These are phyloP conservation scores for Ormyrus nitidulus DNA, from an alignment of 2,888 invertebrate genomes.

Conservation along the genomic window DNA sequence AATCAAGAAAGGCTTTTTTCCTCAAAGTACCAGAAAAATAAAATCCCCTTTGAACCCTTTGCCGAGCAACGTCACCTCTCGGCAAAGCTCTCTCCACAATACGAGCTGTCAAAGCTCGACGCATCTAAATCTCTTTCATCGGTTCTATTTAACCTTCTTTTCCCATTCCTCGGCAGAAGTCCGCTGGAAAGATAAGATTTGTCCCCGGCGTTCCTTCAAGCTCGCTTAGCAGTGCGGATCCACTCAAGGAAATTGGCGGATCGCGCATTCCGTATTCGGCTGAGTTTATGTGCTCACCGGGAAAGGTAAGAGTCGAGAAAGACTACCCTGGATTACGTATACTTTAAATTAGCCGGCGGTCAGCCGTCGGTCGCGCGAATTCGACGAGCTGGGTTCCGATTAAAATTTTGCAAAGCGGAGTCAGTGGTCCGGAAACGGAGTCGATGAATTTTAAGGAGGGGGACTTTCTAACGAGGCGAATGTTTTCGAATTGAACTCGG, in stretches of 20 bases:
- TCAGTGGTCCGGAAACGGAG: no score
- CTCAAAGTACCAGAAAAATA: no score
- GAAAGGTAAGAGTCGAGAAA: not conserved
- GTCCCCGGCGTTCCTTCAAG: not conserved
- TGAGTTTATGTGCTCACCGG: not conserved
- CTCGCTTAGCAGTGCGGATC: not conserved
- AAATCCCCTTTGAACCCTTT: no score
- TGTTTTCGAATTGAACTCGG: no score
- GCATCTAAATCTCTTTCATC: no score
- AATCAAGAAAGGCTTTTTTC: no score
- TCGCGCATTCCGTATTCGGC: constrained; percentile 7
- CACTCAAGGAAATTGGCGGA: constrained; percentile 36
- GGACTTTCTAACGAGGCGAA: no score
- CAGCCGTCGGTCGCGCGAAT: not conserved
- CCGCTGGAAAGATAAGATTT: constrained; percentile 20
- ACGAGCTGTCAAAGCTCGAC: no score
- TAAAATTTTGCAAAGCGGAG: not conserved
- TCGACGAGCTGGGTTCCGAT: not conserved
- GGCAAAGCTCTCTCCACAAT: no score
- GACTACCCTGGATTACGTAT: constrained; percentile 25
- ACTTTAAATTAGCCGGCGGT: constrained; percentile 19
- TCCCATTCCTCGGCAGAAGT: not conserved
- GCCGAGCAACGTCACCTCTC: no score
- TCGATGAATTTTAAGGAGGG: no score
- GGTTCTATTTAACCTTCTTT: no score